Percentiles rank a stretch among this genome's conserved stretches.
Conservation (phyloP, 2,888 invertebrate genomes). For the Malacosoma neustria region DNA sequence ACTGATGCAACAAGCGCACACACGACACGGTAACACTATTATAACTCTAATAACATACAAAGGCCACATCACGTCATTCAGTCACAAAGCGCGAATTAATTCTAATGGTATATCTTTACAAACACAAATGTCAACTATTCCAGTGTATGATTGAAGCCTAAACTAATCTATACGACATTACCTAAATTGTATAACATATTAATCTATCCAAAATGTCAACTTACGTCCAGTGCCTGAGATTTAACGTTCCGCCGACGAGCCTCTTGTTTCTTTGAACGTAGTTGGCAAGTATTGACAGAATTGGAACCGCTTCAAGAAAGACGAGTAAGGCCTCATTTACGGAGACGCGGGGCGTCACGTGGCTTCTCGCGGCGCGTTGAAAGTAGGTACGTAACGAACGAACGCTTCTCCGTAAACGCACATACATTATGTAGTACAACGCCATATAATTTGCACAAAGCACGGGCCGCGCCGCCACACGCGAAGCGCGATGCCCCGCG, state of each 20-base stretch:
- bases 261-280: conserved; percentile 39
- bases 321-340: conserved; percentile 22
- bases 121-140: conserved; percentile 24
- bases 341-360: too few relatives aligned
- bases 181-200: conserved; percentile 39
- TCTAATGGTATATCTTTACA: conserved; percentile 50
- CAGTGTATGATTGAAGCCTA: conserved; percentile 26
- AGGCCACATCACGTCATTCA: conserved; percentile 75
- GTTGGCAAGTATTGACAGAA: conserved; percentile 39
- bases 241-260: conserved; percentile 37
- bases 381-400: too few relatives aligned
- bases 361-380: too few relatives aligned
- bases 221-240: conserved; percentile 39
- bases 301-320: conserved; percentile 41
- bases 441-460: too few relatives aligned
- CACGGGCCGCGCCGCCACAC: too few relatives aligned
- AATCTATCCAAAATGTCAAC: conserved; percentile 50
- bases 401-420: too few relatives aligned
- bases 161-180: conserved; percentile 38
- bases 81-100: conserved; percentile 67
- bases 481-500: too few relatives aligned
- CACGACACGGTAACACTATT: conserved; percentile 50
- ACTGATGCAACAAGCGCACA: conserved; percentile 65
- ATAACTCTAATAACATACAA: conserved; percentile 62
- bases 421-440: too few relatives aligned